phyloP scores from a whole-genome alignment of 1,140 invertebrate species.

The Drosophila willistoni region DNA sequence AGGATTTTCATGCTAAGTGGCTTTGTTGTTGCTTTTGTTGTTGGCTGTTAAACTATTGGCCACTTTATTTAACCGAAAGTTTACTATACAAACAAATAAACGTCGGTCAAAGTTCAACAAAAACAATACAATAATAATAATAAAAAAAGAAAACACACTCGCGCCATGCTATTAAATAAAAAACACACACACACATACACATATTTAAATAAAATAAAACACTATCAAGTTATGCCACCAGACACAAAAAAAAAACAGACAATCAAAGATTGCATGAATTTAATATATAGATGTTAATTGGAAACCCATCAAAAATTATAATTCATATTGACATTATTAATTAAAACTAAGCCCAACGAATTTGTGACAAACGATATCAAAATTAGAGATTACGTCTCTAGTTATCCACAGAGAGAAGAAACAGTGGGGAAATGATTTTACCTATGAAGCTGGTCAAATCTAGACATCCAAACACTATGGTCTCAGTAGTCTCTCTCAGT shows the following conservation, averaged over 20 bases:
- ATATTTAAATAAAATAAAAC: background rate
- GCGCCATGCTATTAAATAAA: background rate
- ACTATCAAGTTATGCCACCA: constrained; percentile 1
- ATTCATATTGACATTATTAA: too few species aligned
- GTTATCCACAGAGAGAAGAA: too few species aligned
- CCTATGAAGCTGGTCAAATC: too few species aligned
- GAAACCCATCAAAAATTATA: too few species aligned
- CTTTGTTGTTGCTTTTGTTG: constrained; percentile 36
- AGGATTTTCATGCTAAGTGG: constrained; percentile 37
- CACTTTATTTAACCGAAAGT: constrained; percentile 82
- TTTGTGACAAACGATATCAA: too few species aligned
- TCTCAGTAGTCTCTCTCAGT: too few species aligned
- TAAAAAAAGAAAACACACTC: constrained; percentile 6
- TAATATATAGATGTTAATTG: too few species aligned
- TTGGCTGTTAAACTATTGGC: constrained; percentile 69
- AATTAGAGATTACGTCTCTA: too few species aligned
- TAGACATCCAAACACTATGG: too few species aligned
- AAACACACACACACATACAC: background rate
- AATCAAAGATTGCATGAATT: too few species aligned
- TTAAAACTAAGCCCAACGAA: too few species aligned
- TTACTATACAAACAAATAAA: constrained; percentile 80
- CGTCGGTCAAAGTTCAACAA: constrained; percentile 57
- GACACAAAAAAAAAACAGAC: background rate
- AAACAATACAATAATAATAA: constrained; percentile 26
- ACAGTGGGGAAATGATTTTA: too few species aligned